phyloP scores from a whole-genome alignment of 64 coral and sea anemone species.

The Hydrozoanthus tunicans region DNA sequence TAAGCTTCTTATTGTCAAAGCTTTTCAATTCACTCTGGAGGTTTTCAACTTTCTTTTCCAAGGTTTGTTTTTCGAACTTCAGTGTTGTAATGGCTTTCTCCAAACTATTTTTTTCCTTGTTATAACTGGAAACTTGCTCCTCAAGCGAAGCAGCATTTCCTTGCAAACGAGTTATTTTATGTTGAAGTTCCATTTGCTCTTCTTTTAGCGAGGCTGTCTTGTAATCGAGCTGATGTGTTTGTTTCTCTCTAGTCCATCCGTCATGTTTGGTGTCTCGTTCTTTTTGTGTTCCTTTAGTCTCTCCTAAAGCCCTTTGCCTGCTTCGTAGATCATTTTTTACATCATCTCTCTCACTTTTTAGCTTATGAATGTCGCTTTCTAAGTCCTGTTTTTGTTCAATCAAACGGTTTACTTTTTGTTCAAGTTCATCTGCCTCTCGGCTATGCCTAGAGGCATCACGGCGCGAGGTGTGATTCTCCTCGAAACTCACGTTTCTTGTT shows the following conservation, averaged over 20 bases:
- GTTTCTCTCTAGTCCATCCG: slow-evolving; percentile 8
- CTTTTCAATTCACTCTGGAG: slow-evolving; percentile 28
- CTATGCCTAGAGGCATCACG: background rate
- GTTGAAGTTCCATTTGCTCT: slow-evolving; percentile 64
- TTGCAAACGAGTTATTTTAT: slow-evolving; percentile 55
- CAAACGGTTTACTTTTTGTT: slow-evolving; percentile 42
- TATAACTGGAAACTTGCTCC: slow-evolving; percentile 50
- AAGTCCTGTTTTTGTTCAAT: slow-evolving; percentile 51
- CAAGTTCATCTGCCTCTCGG: slow-evolving; percentile 5
- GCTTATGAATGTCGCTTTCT: slow-evolving; percentile 45
- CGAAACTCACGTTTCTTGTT: slow-evolving; percentile 28
- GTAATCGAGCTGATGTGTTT: slow-evolving; percentile 62
- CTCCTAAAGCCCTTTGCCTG: slow-evolving; percentile 23
- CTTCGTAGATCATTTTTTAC: slow-evolving; percentile 47
- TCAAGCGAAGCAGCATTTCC: slow-evolving; percentile 49
- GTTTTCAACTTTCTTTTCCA: slow-evolving; percentile 58
- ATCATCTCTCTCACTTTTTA: slow-evolving; percentile 56
- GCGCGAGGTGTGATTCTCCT: background rate
- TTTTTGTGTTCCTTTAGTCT: background rate
- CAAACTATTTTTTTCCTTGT: slow-evolving; percentile 32
- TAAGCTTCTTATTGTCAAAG: slow-evolving; percentile 25
- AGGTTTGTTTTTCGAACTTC: slow-evolving; percentile 49
- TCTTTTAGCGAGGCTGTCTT: slow-evolving; percentile 63
- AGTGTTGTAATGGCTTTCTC: slow-evolving; percentile 41
- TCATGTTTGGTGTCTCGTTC: slow-evolving; percentile 7